Base-by-base conservation (phyloP, 1,140 invertebrate species). In the Drosophila nigrodunni region DNA sequence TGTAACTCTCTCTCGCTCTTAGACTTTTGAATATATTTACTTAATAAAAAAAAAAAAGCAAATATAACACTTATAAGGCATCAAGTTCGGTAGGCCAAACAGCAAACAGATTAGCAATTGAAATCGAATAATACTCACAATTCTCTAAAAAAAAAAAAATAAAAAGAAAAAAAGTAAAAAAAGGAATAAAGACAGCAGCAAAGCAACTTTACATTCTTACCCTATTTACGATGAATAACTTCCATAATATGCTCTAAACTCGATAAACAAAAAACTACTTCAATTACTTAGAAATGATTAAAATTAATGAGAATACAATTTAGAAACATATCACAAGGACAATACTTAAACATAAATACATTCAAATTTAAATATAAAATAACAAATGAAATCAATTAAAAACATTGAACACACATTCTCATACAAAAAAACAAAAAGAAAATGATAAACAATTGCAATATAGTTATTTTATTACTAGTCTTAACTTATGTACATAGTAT, bases 321-420 rank as follows among this genome's bases (percentile, higher is more conserved):
- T 91, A 91, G 90, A 91, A 91, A 91, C 89, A 91, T 91, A 91
- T 91, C 89, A 91, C 89, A 91, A 91, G 81, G 89, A 91, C 89
- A 91, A 91, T 91, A 91, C 89, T 91, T 91, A 91, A 83, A 83
- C 78, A 86, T 91, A 69, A 87, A 88, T 89, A 74, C 78, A 86
- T 90, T 87, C 80, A 82, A 80, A 58, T 76, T 82, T 73, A 67
- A 75, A 78, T 49, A 76, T 61, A 50, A 74, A 76, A 47, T 60
- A 67, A 75, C 47, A 72, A 64, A 52, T 52, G 30, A 34, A 54
- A 43, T 67, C 72, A 74, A 71, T 67, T 58, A 80, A 65, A 60
- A 52, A 70, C 64, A 73, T 80, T 64, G 44, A 61, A 80, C 62
- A 74, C 66, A 69, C 73, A 80, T 68, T 68, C 73, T 80, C 74